A percentile compares a stretch with the other conserved stretches of the same genome.
phyloP scores from a whole-genome alignment of 1,140 invertebrate species.

The Thaumetopoea pityocampa region DNA sequence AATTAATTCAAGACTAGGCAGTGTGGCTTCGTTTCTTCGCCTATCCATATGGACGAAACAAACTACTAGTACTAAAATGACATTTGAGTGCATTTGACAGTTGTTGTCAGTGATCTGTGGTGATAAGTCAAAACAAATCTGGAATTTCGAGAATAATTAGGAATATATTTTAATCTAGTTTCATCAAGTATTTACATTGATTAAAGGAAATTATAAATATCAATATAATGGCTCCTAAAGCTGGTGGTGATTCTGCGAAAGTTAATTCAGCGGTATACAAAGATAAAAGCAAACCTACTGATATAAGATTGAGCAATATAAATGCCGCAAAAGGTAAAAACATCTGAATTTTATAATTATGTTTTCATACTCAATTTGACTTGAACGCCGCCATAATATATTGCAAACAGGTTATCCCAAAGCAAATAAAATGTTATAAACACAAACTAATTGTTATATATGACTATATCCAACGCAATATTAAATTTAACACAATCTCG shows the following conservation, averaged over 20 bases:
- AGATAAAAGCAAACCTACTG: constrained; percentile 95
- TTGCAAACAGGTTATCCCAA: neutral
- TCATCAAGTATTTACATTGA: constrained; percentile 7
- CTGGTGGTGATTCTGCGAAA: constrained; percentile 66
- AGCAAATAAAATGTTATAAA: neutral
- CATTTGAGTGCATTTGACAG: too few species aligned
- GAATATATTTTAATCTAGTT: constrained; percentile 7
- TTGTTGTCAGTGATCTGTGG: too few species aligned
- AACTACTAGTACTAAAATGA: too few species aligned
- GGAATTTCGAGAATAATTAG: neutral
- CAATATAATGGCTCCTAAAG: constrained; percentile 65
- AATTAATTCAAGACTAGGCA: too few species aligned
- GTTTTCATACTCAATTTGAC: neutral
- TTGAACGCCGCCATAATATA: neutral
- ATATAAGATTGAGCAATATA: constrained; percentile 97
- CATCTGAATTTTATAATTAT: constrained; percentile 24
- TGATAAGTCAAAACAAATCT: too few species aligned
- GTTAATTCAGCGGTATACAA: constrained; percentile 79
- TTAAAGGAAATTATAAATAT: constrained; percentile 3
- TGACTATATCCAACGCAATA: neutral
- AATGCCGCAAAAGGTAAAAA: constrained; percentile 96
- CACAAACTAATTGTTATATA: neutral
- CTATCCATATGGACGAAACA: too few species aligned
- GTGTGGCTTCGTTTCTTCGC: too few species aligned
- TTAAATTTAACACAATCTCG: neutral